Evolutionary conservation across 2,888 invertebrate genomes (phyloP).

Genomic region (Chymomyza procnemis): DNA sequence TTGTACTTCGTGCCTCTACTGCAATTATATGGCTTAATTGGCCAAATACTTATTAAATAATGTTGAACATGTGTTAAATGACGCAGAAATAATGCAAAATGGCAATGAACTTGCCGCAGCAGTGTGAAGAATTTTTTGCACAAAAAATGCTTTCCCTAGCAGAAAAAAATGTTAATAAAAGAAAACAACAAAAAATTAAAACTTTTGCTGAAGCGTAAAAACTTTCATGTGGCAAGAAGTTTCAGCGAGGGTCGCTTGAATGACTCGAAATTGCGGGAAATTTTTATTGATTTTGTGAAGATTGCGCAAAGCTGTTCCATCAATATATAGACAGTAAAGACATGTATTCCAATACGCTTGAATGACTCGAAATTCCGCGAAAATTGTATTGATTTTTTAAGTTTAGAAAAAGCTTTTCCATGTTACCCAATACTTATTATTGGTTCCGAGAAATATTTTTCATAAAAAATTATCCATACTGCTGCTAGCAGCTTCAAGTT

Average conservation of each 20-base stretch:
- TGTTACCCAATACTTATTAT: too few species aligned
- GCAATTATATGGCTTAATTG: conserved; percentile 57
- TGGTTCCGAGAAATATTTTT: too few species aligned
- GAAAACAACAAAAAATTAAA: not conserved
- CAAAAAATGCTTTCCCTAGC: conserved; percentile 24
- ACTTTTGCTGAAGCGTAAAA: conserved; percentile 1
- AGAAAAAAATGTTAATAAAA: not conserved
- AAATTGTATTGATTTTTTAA: too few species aligned
- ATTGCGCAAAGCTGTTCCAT: too few species aligned
- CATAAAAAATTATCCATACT: too few species aligned
- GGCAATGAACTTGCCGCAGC: conserved; percentile 35
- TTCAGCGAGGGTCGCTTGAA: not conserved
- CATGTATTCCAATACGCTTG: too few species aligned
- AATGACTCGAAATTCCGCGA: too few species aligned
- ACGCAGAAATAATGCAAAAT: conserved; percentile 41
- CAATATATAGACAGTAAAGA: too few species aligned
- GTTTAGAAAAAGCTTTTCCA: too few species aligned
- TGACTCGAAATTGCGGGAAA: not conserved
- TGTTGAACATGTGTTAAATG: conserved; percentile 33
- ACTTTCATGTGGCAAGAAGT: not conserved
- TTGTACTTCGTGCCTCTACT: conserved; percentile 28
- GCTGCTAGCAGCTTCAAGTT: too few species aligned
- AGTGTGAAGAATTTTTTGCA: not conserved
- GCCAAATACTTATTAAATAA: conserved; percentile 34
- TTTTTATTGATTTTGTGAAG: too few species aligned